These are phyloP conservation scores for Papilio helenus DNA, from an alignment of 1,140 invertebrate species.

Conservation along the genomic window DNA sequence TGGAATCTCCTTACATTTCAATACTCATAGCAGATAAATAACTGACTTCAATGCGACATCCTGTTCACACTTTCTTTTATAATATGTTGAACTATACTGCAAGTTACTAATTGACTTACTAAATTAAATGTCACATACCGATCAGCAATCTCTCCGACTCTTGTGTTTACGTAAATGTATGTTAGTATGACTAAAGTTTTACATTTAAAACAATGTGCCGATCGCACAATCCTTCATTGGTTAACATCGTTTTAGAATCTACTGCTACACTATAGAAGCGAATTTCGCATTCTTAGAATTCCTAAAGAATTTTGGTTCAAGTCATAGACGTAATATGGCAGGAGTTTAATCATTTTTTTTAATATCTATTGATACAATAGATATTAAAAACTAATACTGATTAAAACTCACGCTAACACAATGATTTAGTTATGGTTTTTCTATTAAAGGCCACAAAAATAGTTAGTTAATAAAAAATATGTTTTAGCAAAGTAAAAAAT, in stretches of 20 bases:
- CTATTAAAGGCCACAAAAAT: no score
- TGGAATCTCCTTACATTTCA: background rate
- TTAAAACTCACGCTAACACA: background rate
- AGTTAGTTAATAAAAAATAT: no score
- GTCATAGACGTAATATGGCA: slow-evolving; percentile 31
- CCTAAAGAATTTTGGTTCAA: slow-evolving; percentile 48
- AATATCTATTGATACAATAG: no score
- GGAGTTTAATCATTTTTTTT: background rate
- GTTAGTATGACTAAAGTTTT: background rate
- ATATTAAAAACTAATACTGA: no score
- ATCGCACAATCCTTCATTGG: slow-evolving; percentile 63
- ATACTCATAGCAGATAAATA: background rate
- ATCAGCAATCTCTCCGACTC: background rate
- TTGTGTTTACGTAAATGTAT: background rate
- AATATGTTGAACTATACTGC: no score
- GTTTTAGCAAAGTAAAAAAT: no score
- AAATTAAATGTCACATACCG: background rate
- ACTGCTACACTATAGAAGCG: slow-evolving; percentile 71
- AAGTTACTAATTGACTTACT: background rate
- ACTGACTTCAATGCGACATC: background rate
- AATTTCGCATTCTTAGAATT: slow-evolving; percentile 74
- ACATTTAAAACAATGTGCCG: slow-evolving; percentile 16
- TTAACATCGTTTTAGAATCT: slow-evolving; percentile 65
- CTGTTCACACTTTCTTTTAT: background rate
- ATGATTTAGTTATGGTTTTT: background rate